A percentile compares a stretch with the other conserved stretches of the same genome.
Conservation (phyloP, 2,797 vertebrate species). For the Antennarius maculatus region DNA sequence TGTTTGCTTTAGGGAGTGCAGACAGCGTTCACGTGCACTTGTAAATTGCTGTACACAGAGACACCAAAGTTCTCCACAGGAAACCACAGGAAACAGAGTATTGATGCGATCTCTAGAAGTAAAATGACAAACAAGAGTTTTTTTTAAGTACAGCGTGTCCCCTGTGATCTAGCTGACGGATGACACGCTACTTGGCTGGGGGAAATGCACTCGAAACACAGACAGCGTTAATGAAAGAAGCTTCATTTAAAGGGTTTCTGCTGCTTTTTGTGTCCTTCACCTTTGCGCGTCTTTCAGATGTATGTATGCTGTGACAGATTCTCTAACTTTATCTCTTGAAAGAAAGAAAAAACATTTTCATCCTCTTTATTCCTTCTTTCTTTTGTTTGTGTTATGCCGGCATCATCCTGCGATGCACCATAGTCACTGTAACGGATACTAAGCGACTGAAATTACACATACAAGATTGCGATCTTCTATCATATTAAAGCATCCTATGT, state of each 20-base stretch:
- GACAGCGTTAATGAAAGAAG: slow-evolving; percentile 22
- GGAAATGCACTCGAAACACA: slow-evolving; percentile 34
- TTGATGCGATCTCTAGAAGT: slow-evolving; percentile 72
- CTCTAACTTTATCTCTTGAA: background rate
- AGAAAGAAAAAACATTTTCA: slow-evolving; percentile 7
- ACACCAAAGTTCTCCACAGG: slow-evolving; percentile 68
- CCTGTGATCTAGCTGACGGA: slow-evolving; percentile 61
- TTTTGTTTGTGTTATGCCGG: background rate
- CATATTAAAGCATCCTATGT: background rate
- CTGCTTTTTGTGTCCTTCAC: slow-evolving; percentile 37
- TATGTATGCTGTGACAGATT: slow-evolving; percentile 18
- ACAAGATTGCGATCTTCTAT: background rate
- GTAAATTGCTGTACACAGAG: slow-evolving; percentile 68
- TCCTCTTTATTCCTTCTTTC: slow-evolving; percentile 15
- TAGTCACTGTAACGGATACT: slow-evolving; percentile 5
- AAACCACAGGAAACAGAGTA: slow-evolving; percentile 82
- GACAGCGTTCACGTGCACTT: slow-evolving; percentile 54
- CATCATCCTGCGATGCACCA: background rate
- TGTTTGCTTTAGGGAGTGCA: slow-evolving; percentile 39
- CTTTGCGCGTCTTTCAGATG: slow-evolving; percentile 9
- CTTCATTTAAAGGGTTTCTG: slow-evolving; percentile 14
- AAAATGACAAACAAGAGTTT: slow-evolving; percentile 67
- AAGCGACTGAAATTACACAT: background rate
- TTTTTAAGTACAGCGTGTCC: slow-evolving; percentile 66
- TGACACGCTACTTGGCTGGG: slow-evolving; percentile 27